Evolutionary conservation across 2,888 invertebrate species (phyloP), one percentile per base, ranked within the genome.

Genomic region (Melanchra persicariae): DNA sequence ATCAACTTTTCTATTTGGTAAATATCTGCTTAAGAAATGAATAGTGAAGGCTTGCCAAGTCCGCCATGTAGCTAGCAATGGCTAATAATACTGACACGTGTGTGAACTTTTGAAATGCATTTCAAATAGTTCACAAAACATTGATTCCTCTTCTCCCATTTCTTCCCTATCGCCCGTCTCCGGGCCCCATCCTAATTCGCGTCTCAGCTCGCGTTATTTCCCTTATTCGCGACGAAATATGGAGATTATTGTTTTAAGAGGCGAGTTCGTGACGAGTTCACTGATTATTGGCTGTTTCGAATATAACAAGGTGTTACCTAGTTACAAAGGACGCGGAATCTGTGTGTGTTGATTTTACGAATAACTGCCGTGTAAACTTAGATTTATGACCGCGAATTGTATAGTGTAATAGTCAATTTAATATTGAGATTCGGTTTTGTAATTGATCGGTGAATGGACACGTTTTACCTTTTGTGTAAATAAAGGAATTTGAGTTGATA

Each of bases 201-300:
- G 84, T 90, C 88, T 83, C 85, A 85, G 82, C 83, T 87, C 86
- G 87, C 89, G 90, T 91, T 94, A 94, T 94, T n/a, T 93, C 93
- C 95, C 94, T 92, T 94, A 94, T 92, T 91, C 90, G 94, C 87
- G 83, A 89, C 90, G 90, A 94, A 93, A 95, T 95, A 94, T 94
- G 94, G 93, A 94, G 95, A 94, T 94, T 94, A 95, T 95, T 94
- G 93, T 93, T 94, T 93, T 94, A 93, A 94, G 91, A 88, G 87
- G 66, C 79, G 70, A 79, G 87, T 84, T 93, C 94, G 95, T 95
- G 95, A 93, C 91, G 92, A 87, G 63, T 65, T 63, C 79, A 26
- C 62, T 81, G 85, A 85, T 85, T 84, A 85, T 75, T 79, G 84
- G 73, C 58, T 54, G 88, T 80, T 74, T 85, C 47, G 43, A 51